A percentile compares a stretch with the other conserved stretches of the same genome.
These are phyloP conservation scores for Papilio demoleus DNA, from an alignment of 2,888 invertebrate species.

Conservation along the genomic window DNA sequence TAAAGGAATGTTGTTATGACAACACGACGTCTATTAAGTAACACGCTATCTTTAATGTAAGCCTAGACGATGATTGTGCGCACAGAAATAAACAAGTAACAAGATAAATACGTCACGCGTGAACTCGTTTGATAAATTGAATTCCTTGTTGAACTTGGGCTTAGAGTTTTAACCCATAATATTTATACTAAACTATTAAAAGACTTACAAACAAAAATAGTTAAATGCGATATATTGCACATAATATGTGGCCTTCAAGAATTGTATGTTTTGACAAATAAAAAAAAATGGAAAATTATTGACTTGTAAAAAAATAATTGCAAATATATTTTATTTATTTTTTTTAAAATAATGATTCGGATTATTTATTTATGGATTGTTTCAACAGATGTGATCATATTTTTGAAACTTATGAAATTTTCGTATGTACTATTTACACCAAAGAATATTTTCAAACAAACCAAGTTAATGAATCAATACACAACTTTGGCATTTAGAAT, in stretches of 20 bases:
- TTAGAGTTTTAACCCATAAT: not conserved
- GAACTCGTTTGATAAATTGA: conserved; percentile 16
- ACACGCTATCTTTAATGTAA: conserved; percentile 37
- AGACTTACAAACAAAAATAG: not conserved
- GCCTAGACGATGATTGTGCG: conserved; percentile 31
- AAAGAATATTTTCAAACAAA: too few relatives aligned
- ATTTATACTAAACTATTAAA: not conserved
- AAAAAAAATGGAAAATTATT: not conserved
- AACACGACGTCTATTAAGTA: conserved; percentile 33
- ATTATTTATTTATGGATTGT: too few relatives aligned
- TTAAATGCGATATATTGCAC: not conserved
- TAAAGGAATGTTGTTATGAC: conserved; percentile 31
- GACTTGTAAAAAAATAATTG: not conserved
- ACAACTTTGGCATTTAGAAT: too few relatives aligned
- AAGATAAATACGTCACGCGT: conserved; percentile 26
- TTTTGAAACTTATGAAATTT: too few relatives aligned
- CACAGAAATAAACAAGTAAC: conserved; percentile 34
- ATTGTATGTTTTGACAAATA: conserved; percentile 1
- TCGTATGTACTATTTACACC: too few relatives aligned
- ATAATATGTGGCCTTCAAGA: conserved; percentile 6
- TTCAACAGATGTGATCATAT: too few relatives aligned
- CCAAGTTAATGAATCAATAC: too few relatives aligned
- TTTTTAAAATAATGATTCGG: too few relatives aligned
- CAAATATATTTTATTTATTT: not conserved
- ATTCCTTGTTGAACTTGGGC: conserved; percentile 5